A percentile compares a stretch with the other conserved stretches of the same genome.
Conservation (phyloP, 2,888 invertebrate genomes). For the Aplocera efformata region DNA sequence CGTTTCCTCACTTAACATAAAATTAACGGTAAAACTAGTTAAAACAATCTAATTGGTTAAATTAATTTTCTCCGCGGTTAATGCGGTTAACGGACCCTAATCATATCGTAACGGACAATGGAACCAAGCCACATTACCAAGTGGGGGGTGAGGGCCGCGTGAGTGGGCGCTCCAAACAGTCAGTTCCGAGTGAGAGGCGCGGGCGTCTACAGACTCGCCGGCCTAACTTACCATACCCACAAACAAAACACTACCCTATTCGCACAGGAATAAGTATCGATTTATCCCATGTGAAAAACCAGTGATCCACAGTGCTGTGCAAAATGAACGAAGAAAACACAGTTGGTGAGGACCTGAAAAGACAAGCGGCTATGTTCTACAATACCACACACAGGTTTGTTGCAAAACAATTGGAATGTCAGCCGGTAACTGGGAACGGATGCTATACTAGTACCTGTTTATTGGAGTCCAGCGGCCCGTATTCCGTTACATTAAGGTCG, state of each 20-base stretch:
- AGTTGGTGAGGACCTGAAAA: slow-evolving; percentile 65
- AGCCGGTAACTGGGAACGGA: slow-evolving; percentile 22
- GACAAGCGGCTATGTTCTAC: slow-evolving; percentile 74
- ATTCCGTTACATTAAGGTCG: slow-evolving; percentile 14
- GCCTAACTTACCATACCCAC: slow-evolving; percentile 36
- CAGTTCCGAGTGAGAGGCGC: slow-evolving; percentile 63
- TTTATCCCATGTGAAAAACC: slow-evolving; percentile 22
- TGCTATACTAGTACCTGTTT: slow-evolving; percentile 21
- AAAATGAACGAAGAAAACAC: slow-evolving; percentile 68
- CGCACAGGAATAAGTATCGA: neutral
- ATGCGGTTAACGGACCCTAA: slow-evolving; percentile 3
- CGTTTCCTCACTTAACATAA: no score
- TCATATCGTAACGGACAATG: slow-evolving; percentile 41
- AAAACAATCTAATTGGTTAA: no score
- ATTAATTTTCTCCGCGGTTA: no score
- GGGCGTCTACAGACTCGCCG: slow-evolving; percentile 66
- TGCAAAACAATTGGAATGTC: slow-evolving; percentile 34
- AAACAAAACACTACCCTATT: slow-evolving; percentile 17
- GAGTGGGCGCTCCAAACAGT: slow-evolving; percentile 53
- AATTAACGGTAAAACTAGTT: no score
- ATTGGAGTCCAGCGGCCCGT: slow-evolving; percentile 3
- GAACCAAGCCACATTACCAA: slow-evolving; percentile 34
- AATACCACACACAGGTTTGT: slow-evolving; percentile 71
- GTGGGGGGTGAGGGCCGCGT: slow-evolving; percentile 60
- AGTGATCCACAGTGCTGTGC: slow-evolving; percentile 30